Percentiles rank a stretch among this genome's conserved stretches.
These are phyloP conservation scores for Charanyca ferruginea DNA, from an alignment of 2,888 invertebrate species.

Conservation along the genomic window DNA sequence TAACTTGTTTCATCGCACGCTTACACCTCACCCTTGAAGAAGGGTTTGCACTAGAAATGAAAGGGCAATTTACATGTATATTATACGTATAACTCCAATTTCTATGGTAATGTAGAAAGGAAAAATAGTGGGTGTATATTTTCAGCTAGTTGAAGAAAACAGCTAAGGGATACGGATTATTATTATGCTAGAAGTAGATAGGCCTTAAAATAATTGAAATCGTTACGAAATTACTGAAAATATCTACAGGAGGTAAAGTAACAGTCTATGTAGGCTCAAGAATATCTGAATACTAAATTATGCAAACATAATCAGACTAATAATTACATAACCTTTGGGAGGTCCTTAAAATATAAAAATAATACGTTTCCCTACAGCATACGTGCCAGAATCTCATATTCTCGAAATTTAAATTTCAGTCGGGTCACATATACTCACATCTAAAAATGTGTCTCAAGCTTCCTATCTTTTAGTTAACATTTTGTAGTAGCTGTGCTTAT, in stretches of 20 bases:
- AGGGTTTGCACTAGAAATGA: constrained; percentile 51
- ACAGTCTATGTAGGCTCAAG: neutral
- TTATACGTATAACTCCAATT: constrained; percentile 54
- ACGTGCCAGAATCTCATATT: constrained; percentile 29
- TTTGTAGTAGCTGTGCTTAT: constrained; percentile 24
- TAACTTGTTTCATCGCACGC: constrained; percentile 52
- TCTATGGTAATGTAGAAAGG: constrained; percentile 48
- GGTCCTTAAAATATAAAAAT: constrained; percentile 24
- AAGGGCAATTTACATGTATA: constrained; percentile 57
- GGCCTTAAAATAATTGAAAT: neutral
- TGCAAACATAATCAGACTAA: constrained; percentile 3
- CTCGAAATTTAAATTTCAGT: constrained; percentile 46
- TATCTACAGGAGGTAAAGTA: neutral
- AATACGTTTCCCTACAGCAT: constrained; percentile 18
- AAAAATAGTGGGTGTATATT: constrained; percentile 48
- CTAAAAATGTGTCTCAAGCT: constrained; percentile 38
- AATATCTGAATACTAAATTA: neutral
- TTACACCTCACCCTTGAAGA: constrained; percentile 33
- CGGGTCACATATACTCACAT: constrained; percentile 30
- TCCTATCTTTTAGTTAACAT: constrained; percentile 13
- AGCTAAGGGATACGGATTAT: neutral
- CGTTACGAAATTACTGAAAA: neutral
- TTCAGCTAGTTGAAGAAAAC: constrained; percentile 30
- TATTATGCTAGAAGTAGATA: neutral
- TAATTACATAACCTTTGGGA: constrained; percentile 18